These are phyloP conservation scores for Sicus ferrugineus DNA, from an alignment of 2,888 invertebrate species.

Conservation along the genomic window DNA sequence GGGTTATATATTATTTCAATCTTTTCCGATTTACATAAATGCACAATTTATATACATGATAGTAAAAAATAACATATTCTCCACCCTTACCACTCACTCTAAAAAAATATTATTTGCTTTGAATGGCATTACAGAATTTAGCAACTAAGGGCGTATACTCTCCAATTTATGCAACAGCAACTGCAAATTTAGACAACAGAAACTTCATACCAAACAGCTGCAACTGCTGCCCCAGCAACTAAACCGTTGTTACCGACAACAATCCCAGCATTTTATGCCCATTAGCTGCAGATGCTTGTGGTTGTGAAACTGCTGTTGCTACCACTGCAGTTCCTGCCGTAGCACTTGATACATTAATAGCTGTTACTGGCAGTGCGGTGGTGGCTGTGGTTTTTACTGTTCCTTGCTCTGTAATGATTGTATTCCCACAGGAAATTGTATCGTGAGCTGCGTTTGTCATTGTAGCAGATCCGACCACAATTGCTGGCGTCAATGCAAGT, in stretches of 20 bases:
- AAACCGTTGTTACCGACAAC: conserved; percentile 32
- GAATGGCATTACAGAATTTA: too few relatives aligned
- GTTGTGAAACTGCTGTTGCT: not conserved
- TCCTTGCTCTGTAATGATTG: not conserved
- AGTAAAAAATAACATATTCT: too few relatives aligned
- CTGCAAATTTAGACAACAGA: not conserved
- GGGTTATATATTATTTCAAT: too few relatives aligned
- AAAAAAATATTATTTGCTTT: too few relatives aligned
- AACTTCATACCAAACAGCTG: not conserved
- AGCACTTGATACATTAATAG: not conserved
- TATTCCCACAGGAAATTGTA: not conserved
- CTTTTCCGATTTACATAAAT: too few relatives aligned
- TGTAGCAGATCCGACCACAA: not conserved
- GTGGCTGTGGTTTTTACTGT: not conserved
- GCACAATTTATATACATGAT: too few relatives aligned
- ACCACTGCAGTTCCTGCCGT: conserved; percentile 11
- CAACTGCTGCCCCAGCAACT: not conserved
- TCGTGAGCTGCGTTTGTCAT: not conserved
- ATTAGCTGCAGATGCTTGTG: not conserved
- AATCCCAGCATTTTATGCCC: conserved; percentile 19
- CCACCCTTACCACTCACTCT: too few relatives aligned
- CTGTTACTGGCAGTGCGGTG: not conserved
- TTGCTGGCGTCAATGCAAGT: not conserved
- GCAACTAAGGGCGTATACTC: too few relatives aligned
- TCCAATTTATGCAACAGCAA: not conserved